phyloP scores from a whole-genome alignment of 2,797 vertebrate genomes.

The Meda fulgida region DNA sequence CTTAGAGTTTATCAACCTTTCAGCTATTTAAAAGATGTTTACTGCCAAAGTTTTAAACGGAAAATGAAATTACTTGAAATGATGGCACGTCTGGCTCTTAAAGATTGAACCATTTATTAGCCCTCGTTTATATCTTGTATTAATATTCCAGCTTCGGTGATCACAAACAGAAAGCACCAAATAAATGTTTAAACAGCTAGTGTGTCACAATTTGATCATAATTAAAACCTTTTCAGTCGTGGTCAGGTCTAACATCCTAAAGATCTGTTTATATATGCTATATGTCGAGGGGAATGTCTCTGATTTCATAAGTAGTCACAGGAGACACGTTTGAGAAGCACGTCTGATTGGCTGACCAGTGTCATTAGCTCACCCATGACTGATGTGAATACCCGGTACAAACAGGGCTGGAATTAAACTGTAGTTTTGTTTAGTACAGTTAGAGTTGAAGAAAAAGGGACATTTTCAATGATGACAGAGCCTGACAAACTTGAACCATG shows the following conservation, averaged over 20 bases:
- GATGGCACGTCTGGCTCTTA: neutral
- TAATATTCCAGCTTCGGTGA: neutral
- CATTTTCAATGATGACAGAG: slow-evolving; percentile 4
- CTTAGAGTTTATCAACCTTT: slow-evolving; percentile 35
- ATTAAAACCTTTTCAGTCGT: neutral
- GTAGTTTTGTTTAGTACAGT: neutral
- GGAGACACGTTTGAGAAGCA: neutral
- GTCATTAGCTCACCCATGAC: neutral
- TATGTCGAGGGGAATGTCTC: neutral
- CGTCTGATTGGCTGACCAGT: neutral
- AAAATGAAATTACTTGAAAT: slow-evolving; percentile 44
- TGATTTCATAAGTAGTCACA: neutral
- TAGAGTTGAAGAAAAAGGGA: neutral
- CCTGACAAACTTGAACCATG: slow-evolving; percentile 42
- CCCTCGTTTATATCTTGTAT: neutral
- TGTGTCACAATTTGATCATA: neutral
- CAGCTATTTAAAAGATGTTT: slow-evolving; percentile 34
- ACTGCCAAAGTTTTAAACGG: slow-evolving; percentile 13
- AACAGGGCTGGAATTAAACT: neutral
- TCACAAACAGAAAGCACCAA: neutral
- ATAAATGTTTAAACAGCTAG: neutral
- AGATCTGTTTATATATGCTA: neutral
- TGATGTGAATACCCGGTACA: neutral
- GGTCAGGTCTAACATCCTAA: neutral
- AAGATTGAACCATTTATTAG: slow-evolving; percentile 8